Evolutionary conservation across 2,888 invertebrate genomes (phyloP).

Genomic region (Orthosia gothica): DNA sequence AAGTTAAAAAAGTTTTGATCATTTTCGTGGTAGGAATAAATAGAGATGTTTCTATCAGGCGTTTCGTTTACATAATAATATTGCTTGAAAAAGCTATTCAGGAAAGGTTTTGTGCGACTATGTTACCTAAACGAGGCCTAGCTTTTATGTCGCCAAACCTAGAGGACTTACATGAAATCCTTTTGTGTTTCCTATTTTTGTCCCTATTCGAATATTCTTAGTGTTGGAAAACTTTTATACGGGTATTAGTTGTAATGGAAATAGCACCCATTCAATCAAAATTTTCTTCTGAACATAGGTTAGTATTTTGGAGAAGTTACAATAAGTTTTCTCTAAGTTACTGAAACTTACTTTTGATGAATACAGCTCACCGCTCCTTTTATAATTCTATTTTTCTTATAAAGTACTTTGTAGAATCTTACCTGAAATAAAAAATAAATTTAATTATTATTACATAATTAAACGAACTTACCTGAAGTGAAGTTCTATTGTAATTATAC

Average conservation of each 20-base stretch:
- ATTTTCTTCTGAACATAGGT: not conserved
- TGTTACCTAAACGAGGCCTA: constrained; percentile 11
- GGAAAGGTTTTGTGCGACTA: constrained; percentile 36
- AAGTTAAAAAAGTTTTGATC: not conserved
- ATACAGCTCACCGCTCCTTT: not conserved
- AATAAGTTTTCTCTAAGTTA: not conserved
- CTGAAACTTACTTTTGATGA: constrained; percentile 19
- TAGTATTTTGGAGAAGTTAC: not conserved
- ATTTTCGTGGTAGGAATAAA: constrained; percentile 40
- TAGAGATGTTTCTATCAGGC: constrained; percentile 24
- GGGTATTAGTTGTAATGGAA: not conserved
- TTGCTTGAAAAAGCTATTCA: constrained; percentile 45
- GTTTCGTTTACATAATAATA: constrained; percentile 56
- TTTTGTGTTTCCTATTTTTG: constrained; percentile 32
- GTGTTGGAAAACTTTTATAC: not conserved
- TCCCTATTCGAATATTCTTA: not conserved
- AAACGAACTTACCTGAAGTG: too few species aligned
- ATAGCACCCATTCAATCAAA: not conserved
- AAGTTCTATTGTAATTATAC: too few species aligned
- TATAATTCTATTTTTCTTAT: not conserved
- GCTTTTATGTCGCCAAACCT: constrained; percentile 22
- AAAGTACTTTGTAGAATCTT: not conserved
- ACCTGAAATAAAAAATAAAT: constrained; percentile 27
- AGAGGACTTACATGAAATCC: constrained; percentile 12
- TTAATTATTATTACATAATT: not conserved